Evolutionary conservation across 2,797 vertebrate genomes (phyloP).

Genomic region (Poeciliopsis paucimaculata): DNA sequence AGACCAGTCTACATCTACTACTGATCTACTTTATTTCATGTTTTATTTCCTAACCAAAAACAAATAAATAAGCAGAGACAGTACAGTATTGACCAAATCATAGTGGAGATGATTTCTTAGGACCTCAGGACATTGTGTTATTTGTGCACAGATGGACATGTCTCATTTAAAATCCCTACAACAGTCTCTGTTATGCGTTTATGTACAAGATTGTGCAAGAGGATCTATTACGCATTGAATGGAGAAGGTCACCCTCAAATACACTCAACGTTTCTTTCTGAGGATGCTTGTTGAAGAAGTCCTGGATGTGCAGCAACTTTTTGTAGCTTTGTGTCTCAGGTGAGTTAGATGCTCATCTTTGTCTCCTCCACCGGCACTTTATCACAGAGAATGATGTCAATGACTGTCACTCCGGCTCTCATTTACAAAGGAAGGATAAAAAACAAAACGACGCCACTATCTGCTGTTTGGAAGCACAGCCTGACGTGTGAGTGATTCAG

Average conservation of each 20-base stretch:
- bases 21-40: background rate
- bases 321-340: conserved; percentile 22
- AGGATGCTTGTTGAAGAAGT: conserved; percentile 14
- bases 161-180: background rate
- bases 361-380: conserved; percentile 29
- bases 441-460: conserved; percentile 19
- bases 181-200: background rate
- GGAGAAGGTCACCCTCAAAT: conserved; percentile 34
- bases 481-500: conserved; percentile 65
- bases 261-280: background rate
- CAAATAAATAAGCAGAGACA: background rate
- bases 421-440: background rate
- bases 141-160: background rate
- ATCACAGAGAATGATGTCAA: conserved; percentile 49
- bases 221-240: background rate
- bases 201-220: conserved; percentile 1
- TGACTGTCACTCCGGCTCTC: conserved; percentile 17
- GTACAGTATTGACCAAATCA: background rate
- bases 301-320: conserved; percentile 25
- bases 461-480: conserved; percentile 35
- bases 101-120: background rate
- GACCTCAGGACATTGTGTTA: background rate
- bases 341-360: conserved; percentile 21
- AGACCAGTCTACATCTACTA: background rate
- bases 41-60: background rate